These are phyloP conservation scores for Spheniscus mendiculus DNA, from an alignment of 2,113 vertebrate species.

Conservation along the genomic window DNA sequence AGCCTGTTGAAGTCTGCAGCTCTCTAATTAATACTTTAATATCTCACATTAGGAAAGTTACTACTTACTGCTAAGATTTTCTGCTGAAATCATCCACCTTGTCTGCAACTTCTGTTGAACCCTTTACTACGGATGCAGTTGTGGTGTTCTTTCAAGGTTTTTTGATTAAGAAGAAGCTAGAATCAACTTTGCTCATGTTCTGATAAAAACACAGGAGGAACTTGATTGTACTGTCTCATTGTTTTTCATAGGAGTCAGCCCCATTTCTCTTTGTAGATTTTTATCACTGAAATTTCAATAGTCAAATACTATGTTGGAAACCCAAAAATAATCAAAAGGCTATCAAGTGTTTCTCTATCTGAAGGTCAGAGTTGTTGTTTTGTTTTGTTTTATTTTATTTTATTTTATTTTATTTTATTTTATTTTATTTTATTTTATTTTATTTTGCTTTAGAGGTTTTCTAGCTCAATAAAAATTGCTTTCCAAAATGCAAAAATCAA, in stretches of 20 bases:
- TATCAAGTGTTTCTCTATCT: not conserved
- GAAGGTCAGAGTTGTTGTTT: not conserved
- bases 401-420: not conserved
- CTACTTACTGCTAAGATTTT: not conserved
- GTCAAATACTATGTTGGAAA: not conserved
- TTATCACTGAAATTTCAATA: not conserved
- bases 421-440: not conserved
- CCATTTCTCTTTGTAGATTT: not conserved
- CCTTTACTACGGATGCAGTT: slow-evolving; percentile 12
- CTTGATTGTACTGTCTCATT: not conserved
- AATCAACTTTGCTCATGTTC: slow-evolving; percentile 20
- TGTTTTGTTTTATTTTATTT: not conserved
- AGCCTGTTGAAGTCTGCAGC: not conserved
- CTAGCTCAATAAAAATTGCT: not conserved
- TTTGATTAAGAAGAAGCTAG: slow-evolving; percentile 1
- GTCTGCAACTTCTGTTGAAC: slow-evolving; percentile 3
- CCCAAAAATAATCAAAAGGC: not conserved
- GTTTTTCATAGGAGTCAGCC: not conserved
- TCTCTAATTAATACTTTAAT: slow-evolving; percentile 14
- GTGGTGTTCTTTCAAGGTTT: not conserved
- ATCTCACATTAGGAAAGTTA: not conserved
- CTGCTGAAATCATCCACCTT: not conserved
- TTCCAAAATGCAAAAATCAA: not conserved
- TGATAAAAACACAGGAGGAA: not conserved
- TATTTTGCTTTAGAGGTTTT: not conserved